These are phyloP conservation scores for Leptinotarsa haldemani DNA, from an alignment of 2,888 invertebrate genomes.

Conservation along the genomic window DNA sequence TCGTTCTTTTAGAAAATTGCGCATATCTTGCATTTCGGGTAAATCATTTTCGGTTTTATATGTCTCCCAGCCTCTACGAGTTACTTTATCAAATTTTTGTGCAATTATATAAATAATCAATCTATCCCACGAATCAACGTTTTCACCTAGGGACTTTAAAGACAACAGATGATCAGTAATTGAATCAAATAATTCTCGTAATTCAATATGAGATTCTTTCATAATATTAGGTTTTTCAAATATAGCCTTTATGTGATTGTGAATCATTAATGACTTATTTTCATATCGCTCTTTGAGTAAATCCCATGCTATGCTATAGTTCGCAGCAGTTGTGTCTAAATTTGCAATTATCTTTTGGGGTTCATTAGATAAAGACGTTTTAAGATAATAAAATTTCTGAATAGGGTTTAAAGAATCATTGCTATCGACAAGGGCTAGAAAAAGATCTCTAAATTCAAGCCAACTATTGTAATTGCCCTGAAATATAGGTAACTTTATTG, in stretches of 20 bases:
- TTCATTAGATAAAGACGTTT: conserved; percentile 14
- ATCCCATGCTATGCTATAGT: conserved; percentile 2
- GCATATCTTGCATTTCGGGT: no score
- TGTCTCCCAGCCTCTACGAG: no score
- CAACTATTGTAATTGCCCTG: conserved; percentile 18
- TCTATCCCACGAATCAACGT: no score
- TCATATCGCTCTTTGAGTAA: conserved; percentile 24
- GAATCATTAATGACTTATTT: conserved; percentile 25
- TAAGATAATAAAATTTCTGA: conserved; percentile 31
- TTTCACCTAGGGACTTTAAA: no score
- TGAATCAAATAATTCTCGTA: no score
- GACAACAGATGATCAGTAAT: no score
- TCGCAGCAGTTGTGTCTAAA: conserved; percentile 16
- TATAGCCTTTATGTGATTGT: conserved; percentile 8
- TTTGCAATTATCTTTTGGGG: conserved; percentile 12
- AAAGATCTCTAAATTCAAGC: conserved; percentile 35
- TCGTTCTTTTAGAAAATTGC: no score
- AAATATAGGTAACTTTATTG: not conserved
- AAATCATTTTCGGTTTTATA: no score
- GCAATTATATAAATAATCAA: no score
- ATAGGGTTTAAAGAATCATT: conserved; percentile 6
- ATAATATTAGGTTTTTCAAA: no score
- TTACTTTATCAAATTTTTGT: no score
- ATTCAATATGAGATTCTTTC: no score
- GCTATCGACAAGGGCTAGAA: conserved; percentile 19